Conservation (phyloP, 2,797 vertebrate genomes). For the Ficedula albicollis region DNA sequence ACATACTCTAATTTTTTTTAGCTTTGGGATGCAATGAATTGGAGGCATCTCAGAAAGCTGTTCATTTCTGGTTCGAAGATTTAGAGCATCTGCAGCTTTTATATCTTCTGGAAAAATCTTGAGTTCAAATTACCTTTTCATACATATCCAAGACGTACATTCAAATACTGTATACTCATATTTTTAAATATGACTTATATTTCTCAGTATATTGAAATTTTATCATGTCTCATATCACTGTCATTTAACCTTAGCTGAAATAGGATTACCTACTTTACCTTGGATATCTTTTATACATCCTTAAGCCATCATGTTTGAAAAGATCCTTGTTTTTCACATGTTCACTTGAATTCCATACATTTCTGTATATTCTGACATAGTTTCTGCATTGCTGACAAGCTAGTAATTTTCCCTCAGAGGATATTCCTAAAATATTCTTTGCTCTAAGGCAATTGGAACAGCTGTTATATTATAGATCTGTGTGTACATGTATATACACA, state of each 20-base stretch:
- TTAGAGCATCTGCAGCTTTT: neutral
- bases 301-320: neutral
- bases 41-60: neutral
- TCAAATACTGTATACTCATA: neutral
- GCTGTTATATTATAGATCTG: neutral
- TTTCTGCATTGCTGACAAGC: neutral
- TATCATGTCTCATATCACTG: neutral
- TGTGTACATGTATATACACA: rapidly evolving
- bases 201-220: neutral
- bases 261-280: neutral
- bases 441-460: neutral
- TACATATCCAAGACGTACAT: neutral
- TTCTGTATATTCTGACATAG: neutral
- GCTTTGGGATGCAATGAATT: neutral
- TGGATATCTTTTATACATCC: neutral
- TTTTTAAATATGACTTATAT: neutral
- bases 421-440: neutral
- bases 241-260: neutral
- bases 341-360: neutral
- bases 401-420: neutral
- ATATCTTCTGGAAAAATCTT: neutral
- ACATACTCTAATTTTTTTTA: neutral
- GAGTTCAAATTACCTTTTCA: neutral
- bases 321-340: neutral
- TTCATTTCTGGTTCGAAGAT: neutral